These are phyloP conservation scores for Peucedramus taeniatus DNA, from an alignment of 2,113 vertebrate genomes.

Conservation along the genomic window DNA sequence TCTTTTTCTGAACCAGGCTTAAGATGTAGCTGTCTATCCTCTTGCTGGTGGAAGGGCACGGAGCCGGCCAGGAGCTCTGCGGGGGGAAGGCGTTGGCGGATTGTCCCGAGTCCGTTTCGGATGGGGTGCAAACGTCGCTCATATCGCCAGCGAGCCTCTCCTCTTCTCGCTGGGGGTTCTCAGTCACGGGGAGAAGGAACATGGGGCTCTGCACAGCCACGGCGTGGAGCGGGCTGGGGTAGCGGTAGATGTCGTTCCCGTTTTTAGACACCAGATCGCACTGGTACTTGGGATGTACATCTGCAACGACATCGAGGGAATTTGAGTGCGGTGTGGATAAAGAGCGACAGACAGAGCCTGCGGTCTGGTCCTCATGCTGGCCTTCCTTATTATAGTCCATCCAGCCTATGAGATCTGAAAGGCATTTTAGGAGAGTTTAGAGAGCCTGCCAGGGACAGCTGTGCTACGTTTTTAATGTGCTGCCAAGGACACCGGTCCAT, in stretches of 20 bases:
- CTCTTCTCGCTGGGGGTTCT: constrained; percentile 73
- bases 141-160: constrained; percentile 60
- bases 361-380: constrained; percentile 74
- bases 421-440: constrained; percentile 64
- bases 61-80: constrained; percentile 58
- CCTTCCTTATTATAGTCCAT: constrained; percentile 79
- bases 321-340: constrained; percentile 79
- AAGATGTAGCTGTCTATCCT: constrained; percentile 89
- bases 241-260: constrained; percentile 84
- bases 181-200: constrained; percentile 79
- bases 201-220: constrained; percentile 87
- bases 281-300: constrained; percentile 84
- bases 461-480: background rate
- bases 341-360: constrained; percentile 69
- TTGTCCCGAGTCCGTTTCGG: constrained; percentile 67
- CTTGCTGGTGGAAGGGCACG: constrained; percentile 71
- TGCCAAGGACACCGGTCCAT: background rate
- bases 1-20: constrained; percentile 85
- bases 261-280: constrained; percentile 87
- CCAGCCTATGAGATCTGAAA: constrained; percentile 84
- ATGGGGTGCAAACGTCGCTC: constrained; percentile 36
- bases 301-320: constrained; percentile 75
- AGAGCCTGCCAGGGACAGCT: constrained; percentile 18
- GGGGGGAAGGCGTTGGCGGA: constrained; percentile 52
- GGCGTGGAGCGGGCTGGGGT: constrained; percentile 88